phyloP scores from a whole-genome alignment of 2,113 vertebrate species.

The Smithornis capensis region DNA sequence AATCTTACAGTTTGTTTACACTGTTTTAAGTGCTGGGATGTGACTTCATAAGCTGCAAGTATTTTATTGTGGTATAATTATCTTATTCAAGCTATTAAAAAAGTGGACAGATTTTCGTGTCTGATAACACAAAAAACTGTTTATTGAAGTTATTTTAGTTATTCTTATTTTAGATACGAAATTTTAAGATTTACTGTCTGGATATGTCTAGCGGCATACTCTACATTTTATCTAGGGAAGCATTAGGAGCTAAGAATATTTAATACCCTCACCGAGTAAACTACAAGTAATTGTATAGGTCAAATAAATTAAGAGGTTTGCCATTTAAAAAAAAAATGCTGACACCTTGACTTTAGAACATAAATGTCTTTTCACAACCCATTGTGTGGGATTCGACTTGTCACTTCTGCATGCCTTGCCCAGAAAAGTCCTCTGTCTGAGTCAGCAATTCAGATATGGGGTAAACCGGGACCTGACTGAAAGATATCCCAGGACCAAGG shows the following conservation, averaged over 20 bases:
- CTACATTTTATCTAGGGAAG: neutral
- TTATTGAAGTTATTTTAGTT: too few species aligned
- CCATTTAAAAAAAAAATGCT: neutral
- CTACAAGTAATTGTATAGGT: neutral
- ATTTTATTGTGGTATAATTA: neutral
- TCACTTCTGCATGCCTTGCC: neutral
- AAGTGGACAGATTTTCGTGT: neutral
- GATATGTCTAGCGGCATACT: neutral
- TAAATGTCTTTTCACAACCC: neutral
- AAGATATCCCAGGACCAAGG: neutral
- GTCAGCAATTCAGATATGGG: too few species aligned
- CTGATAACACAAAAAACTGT: neutral
- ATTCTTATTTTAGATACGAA: neutral
- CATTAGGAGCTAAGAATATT: neutral
- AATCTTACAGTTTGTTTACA: neutral
- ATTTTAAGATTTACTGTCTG: neutral
- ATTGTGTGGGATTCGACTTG: neutral
- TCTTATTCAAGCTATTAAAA: neutral
- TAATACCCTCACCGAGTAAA: neutral
- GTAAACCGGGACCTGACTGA: fast-evolving
- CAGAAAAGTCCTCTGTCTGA: fast-evolving
- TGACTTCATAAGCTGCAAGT: neutral
- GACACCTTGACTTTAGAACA: neutral
- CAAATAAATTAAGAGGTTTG: neutral
- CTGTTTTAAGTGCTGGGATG: neutral